phyloP scores from a whole-genome alignment of 2,888 invertebrate species.

The Oxyteleia sp. region DNA sequence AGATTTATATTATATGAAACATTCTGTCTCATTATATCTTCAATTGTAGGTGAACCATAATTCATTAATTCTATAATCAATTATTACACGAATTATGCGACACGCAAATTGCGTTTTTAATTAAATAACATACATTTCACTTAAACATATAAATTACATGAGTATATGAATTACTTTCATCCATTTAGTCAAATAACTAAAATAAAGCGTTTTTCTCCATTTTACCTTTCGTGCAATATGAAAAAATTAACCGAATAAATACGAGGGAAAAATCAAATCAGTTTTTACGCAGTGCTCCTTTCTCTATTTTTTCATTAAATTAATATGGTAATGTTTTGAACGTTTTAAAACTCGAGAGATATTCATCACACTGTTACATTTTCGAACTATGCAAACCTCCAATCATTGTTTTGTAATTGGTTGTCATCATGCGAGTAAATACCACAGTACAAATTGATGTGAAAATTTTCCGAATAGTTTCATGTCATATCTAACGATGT shows the following conservation, averaged over 20 bases:
- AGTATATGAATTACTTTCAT: background rate
- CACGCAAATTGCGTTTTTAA: no score
- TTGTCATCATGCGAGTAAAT: conserved; percentile 70
- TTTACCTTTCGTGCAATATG: background rate
- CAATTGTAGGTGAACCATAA: no score
- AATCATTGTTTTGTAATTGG: conserved; percentile 71
- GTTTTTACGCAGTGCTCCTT: conserved; percentile 22
- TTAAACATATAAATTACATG: background rate
- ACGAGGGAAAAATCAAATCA: conserved; percentile 20
- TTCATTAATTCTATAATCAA: no score
- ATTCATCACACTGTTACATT: conserved; percentile 62
- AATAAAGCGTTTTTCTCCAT: background rate
- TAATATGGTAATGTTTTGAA: conserved; percentile 60
- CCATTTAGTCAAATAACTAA: background rate
- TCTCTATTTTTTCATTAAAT: conserved; percentile 53
- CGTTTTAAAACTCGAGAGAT: conserved; percentile 57
- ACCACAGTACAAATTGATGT: conserved; percentile 69
- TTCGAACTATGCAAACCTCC: conserved; percentile 68
- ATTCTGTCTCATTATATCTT: no score
- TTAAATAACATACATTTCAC: background rate
- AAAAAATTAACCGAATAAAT: conserved; percentile 37
- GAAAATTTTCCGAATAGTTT: conserved; percentile 73
- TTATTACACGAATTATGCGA: no score
- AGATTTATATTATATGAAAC: no score
- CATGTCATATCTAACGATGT: conserved; percentile 69